A percentile compares a stretch with the other conserved stretches of the same genome.
Evolutionary conservation across 2,797 vertebrate genomes (phyloP).

Genomic region (Aselliscus stoliczkanus): DNA sequence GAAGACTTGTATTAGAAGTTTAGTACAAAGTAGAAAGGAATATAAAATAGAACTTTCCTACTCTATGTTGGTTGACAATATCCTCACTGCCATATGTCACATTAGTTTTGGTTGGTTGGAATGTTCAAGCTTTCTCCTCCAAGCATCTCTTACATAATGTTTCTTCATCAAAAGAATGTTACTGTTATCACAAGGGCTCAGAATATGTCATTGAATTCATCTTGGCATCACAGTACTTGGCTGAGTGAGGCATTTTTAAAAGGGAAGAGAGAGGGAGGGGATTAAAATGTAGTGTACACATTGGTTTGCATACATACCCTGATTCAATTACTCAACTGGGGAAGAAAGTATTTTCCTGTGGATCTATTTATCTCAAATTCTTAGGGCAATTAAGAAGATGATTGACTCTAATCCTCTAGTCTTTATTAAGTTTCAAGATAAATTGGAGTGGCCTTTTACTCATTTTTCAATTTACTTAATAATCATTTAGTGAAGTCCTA

Average conservation of each 20-base stretch:
- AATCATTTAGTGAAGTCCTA: not conserved
- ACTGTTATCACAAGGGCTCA: not conserved
- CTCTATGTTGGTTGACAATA: not conserved
- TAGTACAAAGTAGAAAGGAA: not conserved
- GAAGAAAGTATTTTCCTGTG: not conserved
- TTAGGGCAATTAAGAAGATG: not conserved
- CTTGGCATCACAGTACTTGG: not conserved
- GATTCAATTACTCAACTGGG: not conserved
- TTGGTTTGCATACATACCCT: not conserved
- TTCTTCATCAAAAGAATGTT: not conserved
- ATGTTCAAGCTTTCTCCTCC: not conserved
- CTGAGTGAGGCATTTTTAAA: not conserved
- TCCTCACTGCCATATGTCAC: not conserved
- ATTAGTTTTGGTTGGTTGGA: not conserved
- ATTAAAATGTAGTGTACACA: not conserved
- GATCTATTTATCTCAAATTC: not conserved
- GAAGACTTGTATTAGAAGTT: not conserved
- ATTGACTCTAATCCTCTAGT: not conserved
- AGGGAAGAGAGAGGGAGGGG: not conserved
- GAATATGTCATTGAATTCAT: not conserved
- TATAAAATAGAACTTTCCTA: not conserved
- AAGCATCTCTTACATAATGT: not conserved
- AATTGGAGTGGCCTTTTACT: not conserved
- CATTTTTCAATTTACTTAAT: not conserved
- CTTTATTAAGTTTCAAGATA: not conserved